phyloP scores from a whole-genome alignment of 2,113 vertebrate species.

The Formicarius rufipectus region DNA sequence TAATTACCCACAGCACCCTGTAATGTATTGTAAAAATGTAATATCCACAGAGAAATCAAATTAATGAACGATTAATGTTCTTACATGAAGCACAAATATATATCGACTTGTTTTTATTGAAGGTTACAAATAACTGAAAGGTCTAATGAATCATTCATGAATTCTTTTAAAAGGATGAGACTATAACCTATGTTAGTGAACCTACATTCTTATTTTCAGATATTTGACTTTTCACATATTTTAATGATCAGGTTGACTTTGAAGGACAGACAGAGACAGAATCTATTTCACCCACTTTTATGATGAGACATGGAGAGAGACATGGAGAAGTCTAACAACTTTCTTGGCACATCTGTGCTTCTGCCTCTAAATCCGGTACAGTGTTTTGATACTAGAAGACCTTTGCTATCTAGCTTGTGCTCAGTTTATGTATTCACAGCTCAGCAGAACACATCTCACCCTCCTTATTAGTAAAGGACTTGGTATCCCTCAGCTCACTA shows the following conservation, averaged over 20 bases:
- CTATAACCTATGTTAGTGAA: neutral
- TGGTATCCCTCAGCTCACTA: neutral
- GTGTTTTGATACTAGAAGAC: neutral
- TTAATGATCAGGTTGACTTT: neutral
- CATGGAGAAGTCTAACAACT: neutral
- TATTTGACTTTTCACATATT: neutral
- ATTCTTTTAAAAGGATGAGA: neutral
- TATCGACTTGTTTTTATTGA: neutral
- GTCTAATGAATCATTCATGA: neutral
- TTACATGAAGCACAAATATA: conserved; percentile 21
- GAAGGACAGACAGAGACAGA: neutral
- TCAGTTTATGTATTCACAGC: neutral
- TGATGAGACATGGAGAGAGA: neutral
- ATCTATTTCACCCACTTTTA: too few species aligned
- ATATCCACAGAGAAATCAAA: conserved; percentile 3
- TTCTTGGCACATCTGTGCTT: neutral
- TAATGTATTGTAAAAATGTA: neutral
- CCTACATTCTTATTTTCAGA: neutral
- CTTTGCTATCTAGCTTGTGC: neutral
- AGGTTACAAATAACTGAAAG: neutral
- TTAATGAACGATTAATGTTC: conserved; percentile 49
- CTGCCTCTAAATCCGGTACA: neutral
- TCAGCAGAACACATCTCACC: neutral
- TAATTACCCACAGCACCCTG: neutral
- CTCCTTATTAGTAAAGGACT: neutral